Evolutionary conservation across 2,888 invertebrate genomes (phyloP).

Genomic region (Prosopocoilus inquinatus): DNA sequence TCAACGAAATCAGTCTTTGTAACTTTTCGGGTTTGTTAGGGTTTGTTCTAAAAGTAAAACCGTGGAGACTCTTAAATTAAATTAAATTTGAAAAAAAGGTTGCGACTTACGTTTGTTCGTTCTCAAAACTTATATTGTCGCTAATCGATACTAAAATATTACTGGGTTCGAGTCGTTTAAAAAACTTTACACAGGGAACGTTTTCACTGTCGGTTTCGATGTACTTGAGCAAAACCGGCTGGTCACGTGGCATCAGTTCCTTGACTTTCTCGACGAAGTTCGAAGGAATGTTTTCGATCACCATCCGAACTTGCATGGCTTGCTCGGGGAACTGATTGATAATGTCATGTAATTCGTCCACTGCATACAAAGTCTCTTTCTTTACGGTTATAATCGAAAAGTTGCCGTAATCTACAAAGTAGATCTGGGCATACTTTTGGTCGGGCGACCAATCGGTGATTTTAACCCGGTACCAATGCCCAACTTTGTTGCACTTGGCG

Average conservation of each 20-base stretch:
- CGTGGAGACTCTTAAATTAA: constrained; percentile 5
- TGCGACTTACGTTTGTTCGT: constrained; percentile 31
- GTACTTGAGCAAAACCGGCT: constrained; percentile 57
- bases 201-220: constrained; percentile 37
- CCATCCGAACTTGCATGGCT: constrained; percentile 38
- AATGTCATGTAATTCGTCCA: constrained; percentile 50
- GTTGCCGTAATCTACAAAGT: constrained; percentile 58
- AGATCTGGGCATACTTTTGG: constrained; percentile 51
- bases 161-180: constrained; percentile 64
- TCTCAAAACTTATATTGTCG: constrained; percentile 63
- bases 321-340: constrained; percentile 50
- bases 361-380: constrained; percentile 49
- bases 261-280: constrained; percentile 45
- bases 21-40: constrained; percentile 22
- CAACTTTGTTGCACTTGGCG: constrained; percentile 47
- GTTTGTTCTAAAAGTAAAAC: constrained; percentile 20
- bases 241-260: constrained; percentile 56
- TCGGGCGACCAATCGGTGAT: constrained; percentile 48
- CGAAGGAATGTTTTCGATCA: constrained; percentile 38
- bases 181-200: constrained; percentile 63
- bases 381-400: constrained; percentile 46
- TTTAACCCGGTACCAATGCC: constrained; percentile 53
- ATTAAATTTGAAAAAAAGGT: background rate
- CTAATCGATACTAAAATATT: constrained; percentile 69
- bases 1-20: constrained; percentile 29